Conservation (phyloP, 2,113 vertebrate genomes). For the Apodemus sylvaticus region DNA sequence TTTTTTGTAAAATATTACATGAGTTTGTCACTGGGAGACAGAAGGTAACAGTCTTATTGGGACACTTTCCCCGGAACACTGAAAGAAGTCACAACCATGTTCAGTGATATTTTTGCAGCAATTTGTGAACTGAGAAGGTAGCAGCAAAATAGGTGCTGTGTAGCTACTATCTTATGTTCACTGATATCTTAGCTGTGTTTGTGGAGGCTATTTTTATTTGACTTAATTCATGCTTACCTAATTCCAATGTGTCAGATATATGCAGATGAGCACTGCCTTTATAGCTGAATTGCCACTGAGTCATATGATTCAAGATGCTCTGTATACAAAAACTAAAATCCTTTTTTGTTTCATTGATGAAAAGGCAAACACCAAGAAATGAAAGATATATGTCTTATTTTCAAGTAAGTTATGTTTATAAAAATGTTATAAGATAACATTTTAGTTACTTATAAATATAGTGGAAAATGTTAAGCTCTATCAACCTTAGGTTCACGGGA, state of each 20-base stretch:
- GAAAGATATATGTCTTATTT: background rate
- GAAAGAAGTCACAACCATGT: background rate
- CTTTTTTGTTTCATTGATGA: background rate
- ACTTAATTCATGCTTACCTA: background rate
- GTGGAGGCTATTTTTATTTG: background rate
- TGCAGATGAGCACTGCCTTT: background rate
- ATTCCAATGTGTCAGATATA: background rate
- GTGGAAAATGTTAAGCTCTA: background rate
- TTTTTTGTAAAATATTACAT: background rate
- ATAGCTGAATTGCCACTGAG: background rate
- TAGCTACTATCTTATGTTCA: background rate
- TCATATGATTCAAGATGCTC: background rate
- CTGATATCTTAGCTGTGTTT: background rate
- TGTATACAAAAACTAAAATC: background rate
- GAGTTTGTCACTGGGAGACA: background rate
- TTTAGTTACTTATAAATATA: background rate
- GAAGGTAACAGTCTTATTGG: background rate
- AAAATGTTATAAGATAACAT: background rate
- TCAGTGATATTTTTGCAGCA: background rate
- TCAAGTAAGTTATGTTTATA: background rate
- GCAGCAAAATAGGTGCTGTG: background rate
- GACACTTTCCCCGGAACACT: background rate
- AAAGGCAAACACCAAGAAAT: background rate
- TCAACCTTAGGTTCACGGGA: background rate
- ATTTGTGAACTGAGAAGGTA: background rate